These are phyloP conservation scores for Podocnemis expansa DNA, from an alignment of 2,113 vertebrate species.

Conservation along the genomic window DNA sequence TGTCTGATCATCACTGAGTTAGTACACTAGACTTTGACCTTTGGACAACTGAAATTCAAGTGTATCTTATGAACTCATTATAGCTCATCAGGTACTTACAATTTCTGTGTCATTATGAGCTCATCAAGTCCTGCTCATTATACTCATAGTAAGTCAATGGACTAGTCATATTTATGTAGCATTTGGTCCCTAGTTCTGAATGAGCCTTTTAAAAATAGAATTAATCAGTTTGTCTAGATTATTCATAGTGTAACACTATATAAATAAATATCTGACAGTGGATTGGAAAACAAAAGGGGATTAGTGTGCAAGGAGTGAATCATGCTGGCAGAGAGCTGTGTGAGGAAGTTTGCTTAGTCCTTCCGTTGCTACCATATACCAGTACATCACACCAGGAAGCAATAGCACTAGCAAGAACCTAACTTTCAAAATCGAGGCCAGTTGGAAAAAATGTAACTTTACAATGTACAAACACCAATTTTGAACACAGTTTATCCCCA, in stretches of 20 bases:
- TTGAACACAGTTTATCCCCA: neutral
- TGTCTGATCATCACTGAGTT: neutral
- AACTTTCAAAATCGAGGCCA: neutral
- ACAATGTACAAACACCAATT: neutral
- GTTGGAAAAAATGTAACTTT: neutral
- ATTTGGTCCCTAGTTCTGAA: neutral
- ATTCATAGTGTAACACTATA: neutral
- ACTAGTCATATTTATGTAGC: neutral
- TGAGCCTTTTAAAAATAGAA: neutral
- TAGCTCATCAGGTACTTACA: neutral
- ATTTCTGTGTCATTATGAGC: no score
- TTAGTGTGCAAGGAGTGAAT: neutral
- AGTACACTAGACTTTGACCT: neutral
- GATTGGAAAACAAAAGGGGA: neutral
- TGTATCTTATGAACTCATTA: neutral
- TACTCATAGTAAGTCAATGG: neutral
- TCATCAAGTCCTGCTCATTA: neutral
- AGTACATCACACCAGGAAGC: neutral
- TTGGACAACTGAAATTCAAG: neutral
- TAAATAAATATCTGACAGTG: neutral
- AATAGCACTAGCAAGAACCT: neutral
- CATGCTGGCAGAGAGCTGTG: neutral
- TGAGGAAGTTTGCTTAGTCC: neutral
- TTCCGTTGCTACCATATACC: neutral
- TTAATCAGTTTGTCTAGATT: neutral